These are phyloP conservation scores for Seriola quinqueradiata DNA, from an alignment of 2,113 vertebrate genomes.

Conservation along the genomic window DNA sequence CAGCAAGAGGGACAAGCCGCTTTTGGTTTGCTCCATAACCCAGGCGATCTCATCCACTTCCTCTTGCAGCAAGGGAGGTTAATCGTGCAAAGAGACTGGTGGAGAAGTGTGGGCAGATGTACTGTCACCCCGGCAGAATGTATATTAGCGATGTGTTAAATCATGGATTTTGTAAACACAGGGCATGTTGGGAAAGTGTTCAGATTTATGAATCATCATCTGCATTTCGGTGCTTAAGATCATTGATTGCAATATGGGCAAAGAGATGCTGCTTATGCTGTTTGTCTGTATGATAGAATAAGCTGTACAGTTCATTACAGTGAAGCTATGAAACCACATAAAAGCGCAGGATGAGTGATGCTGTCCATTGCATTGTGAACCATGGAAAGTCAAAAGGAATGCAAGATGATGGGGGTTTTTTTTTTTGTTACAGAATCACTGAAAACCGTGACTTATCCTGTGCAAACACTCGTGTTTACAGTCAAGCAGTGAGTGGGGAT, in stretches of 20 bases:
- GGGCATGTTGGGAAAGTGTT: conserved; percentile 32
- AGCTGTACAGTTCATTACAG: conserved; percentile 29
- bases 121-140: conserved; percentile 51
- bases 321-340: conserved; percentile 61
- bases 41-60: conserved; percentile 32
- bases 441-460: conserved; percentile 75
- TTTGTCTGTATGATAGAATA: background rate
- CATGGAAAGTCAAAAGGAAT: conserved; percentile 20
- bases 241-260: background rate
- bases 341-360: conserved; percentile 23
- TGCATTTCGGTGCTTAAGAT: background rate
- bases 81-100: conserved; percentile 59
- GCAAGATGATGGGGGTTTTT: conserved; percentile 17
- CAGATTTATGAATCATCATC: conserved; percentile 40
- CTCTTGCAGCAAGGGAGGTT: conserved; percentile 58
- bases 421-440: conserved; percentile 72
- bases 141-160: conserved; percentile 67
- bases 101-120: conserved; percentile 50
- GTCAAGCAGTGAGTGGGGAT: conserved; percentile 61
- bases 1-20: conserved; percentile 23
- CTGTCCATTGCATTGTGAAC: background rate
- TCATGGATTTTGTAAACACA: conserved; percentile 53
- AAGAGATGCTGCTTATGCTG: conserved; percentile 3
- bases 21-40: conserved; percentile 14
- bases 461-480: conserved; percentile 59